phyloP scores from a whole-genome alignment of 2,797 vertebrate species.

The Petrocephalus sullivani region DNA sequence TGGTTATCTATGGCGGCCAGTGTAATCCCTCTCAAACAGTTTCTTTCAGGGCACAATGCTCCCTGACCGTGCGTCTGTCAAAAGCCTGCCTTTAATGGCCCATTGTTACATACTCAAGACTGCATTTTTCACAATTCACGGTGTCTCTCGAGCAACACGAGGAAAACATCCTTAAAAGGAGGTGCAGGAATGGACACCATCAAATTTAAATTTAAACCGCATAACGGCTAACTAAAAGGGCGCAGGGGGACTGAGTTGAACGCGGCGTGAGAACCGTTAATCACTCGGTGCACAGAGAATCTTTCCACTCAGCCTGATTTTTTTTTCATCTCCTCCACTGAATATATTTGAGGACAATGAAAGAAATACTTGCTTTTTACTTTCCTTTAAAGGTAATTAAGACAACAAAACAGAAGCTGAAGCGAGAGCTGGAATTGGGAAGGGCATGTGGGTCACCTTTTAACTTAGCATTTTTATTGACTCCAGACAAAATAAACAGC shows the following conservation, averaged over 20 bases:
- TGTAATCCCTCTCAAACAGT: slow-evolving; percentile 59
- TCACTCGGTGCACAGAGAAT: background rate
- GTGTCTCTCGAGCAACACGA: background rate
- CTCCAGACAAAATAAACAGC: slow-evolving; percentile 86
- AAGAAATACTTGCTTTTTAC: slow-evolving; percentile 52
- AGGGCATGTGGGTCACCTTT: slow-evolving; percentile 45
- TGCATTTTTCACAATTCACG: background rate
- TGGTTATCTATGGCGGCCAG: slow-evolving; percentile 71
- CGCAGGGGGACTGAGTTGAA: background rate
- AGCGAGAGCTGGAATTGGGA: slow-evolving; percentile 46
- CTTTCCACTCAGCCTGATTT: background rate
- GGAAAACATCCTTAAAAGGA: background rate
- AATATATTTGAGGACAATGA: slow-evolving; percentile 22
- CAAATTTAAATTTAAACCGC: background rate
- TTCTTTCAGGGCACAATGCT: slow-evolving; percentile 39
- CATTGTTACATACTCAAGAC: background rate
- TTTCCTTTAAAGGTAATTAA: slow-evolving; percentile 58
- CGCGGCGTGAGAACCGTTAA: background rate
- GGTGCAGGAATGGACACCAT: background rate
- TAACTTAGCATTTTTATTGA: slow-evolving; percentile 82
- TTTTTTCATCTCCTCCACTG: slow-evolving; percentile 5
- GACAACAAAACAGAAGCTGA: slow-evolving; percentile 48
- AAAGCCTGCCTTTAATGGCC: slow-evolving; percentile 19
- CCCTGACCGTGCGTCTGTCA: background rate
- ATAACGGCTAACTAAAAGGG: background rate